Evolutionary conservation across 2,888 invertebrate species (phyloP).

Genomic region (Clostera curtula): DNA sequence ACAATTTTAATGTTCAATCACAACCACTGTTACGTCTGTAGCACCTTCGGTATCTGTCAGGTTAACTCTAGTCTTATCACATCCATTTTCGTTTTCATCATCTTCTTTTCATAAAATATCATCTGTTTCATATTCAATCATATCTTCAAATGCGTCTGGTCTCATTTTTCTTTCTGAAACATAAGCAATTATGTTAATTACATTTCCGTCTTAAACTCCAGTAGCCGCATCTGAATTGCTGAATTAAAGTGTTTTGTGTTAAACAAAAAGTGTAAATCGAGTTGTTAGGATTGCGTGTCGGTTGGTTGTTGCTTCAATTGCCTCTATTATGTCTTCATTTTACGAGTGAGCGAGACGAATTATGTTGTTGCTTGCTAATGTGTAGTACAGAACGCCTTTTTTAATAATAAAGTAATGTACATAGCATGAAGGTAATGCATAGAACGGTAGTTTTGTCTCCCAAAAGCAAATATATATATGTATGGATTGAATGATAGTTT

Average conservation of each 20-base stretch:
- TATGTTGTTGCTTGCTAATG: constrained; percentile 18
- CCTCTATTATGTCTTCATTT: constrained; percentile 51
- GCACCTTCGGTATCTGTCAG: constrained; percentile 35
- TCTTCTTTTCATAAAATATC: constrained; percentile 32
- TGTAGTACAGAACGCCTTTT: constrained; percentile 13
- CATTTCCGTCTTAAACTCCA: constrained; percentile 28
- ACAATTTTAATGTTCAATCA: constrained; percentile 22
- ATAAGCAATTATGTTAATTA: constrained; percentile 40
- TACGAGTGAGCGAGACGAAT: constrained; percentile 34
- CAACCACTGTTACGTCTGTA: constrained; percentile 16
- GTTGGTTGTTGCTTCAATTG: constrained; percentile 40
- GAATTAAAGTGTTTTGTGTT: constrained; percentile 31
- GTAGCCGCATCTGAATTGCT: constrained; percentile 34
- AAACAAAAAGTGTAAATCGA: constrained; percentile 35
- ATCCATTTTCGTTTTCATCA: constrained; percentile 40
- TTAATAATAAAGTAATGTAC: no score
- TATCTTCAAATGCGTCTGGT: constrained; percentile 15
- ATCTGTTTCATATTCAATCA: constrained; percentile 29
- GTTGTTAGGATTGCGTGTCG: constrained; percentile 36
- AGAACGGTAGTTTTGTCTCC: no score
- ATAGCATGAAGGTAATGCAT: no score
- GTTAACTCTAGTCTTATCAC: constrained; percentile 55
- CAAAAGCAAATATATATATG: no score
- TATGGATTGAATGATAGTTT: no score
- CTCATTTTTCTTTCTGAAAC: constrained; percentile 46